Base-by-base conservation (phyloP, 2,797 vertebrate genomes). In the Triplophysa yarkandensis region DNA sequence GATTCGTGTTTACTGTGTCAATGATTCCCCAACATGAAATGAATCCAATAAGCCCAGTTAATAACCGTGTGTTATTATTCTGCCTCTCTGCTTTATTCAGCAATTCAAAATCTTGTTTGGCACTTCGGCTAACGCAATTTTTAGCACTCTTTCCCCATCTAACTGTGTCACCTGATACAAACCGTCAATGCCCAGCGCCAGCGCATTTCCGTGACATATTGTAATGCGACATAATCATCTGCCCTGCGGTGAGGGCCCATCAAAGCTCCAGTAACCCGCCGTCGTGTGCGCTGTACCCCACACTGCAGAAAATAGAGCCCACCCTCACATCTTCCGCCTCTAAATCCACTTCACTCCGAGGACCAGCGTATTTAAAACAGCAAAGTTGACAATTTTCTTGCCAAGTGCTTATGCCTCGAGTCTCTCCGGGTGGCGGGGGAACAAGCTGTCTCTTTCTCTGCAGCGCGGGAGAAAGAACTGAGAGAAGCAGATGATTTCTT, bases 331-430 rank as follows among this genome's bases (percentile, higher is more conserved):
- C 46, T n/a, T 19, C 70, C 36, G 71, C n/a, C 54, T 74, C 43
- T 8, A 50, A 75, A 77, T 52, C 43, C 34, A 54, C 65, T 80
- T 77, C 43, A 54, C 58, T 64, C 63, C 21, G 27, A 52, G 65
- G 28, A 69, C 14, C 21, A 77, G 70, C 50, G 60, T 60, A 69
- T 73, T 68, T 74, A 63, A 71, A 80, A 68, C 65, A 65, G 78
- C 75, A 48, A 39, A 57, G 58, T 71, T 80, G 69, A 62, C 65
- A 25, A 34, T 41, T 48, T 77, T 52, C 27, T 58, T 60, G 32
- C 70, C 73, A 75, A 68, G 32, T 69, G 52, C 25, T 50, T 77
- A 43, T 65, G 68, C 28, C 60, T 70, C 32, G 5, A 43, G 50
- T 63, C 74, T 77, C 65, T 74, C 70, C 60, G 64, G 74, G 75